Evolutionary conservation across 2,113 vertebrate genomes (phyloP), one percentile per base, ranked within the genome.

Genomic region (Amphiprion ocellaris): DNA sequence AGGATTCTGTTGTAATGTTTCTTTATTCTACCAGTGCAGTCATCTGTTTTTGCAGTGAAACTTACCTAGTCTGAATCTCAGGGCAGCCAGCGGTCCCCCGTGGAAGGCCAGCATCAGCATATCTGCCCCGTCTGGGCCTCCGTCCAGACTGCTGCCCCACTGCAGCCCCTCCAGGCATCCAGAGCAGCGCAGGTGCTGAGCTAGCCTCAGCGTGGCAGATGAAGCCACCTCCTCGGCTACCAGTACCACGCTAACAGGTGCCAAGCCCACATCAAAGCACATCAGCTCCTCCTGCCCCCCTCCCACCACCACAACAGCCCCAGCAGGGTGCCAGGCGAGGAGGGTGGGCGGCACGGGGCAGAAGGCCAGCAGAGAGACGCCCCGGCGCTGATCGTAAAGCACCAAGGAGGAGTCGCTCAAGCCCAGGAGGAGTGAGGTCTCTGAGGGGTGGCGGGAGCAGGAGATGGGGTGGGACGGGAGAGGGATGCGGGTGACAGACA

Each of bases 251-350:
- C 91, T 93, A 67, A 99, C 0, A 15, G 96, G 96, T 3, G 96
- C 96, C 60, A 99, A 89, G 0, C 96, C 96, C 0, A 93, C 93
- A 91, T 99, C 97, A 85, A 98, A 98, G 84, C 96, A 93, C 82
- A 97, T 96, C 79, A 99, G 86, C 81, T 98, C 97, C 14, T 96
- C 97, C 85, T 97, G 96, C 44, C 92, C 95, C 70, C 95, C 96
- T n/a, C 96, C 96, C 17, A 91, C 94, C 80, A 96, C 4, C 23
- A 96, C 89, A 83, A 97, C 4, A 6, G 94, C 95, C 26, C 94
- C 98, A 0, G 93, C 92, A 12, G 98, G 97, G 90, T 99, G 98
- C 95, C 95, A 99, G 76, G 94, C 92, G 5, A 97, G 80, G 12
- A 96, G 83, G 4, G 89, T 78, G 24, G 97, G 97, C 19, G 94